These are phyloP conservation scores for Caenorhabditis imperialis DNA, from an alignment of 2,888 invertebrate species.

Conservation along the genomic window DNA sequence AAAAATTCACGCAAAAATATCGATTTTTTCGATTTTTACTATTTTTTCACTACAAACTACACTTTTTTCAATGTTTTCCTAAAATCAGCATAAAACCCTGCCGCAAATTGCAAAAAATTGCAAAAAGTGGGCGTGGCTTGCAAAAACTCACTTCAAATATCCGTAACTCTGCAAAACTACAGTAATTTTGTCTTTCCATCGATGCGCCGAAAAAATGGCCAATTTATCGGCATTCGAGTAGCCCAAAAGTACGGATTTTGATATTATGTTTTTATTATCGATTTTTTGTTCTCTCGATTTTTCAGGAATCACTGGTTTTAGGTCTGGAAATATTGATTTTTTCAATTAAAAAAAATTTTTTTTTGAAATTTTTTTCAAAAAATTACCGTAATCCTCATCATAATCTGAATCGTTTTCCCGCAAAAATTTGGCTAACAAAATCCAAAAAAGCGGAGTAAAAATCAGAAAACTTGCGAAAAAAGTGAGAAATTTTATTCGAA, in stretches of 20 bases:
- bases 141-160: conserved; percentile 59
- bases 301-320: not conserved
- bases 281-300: conserved; percentile 2
- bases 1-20: too few species aligned
- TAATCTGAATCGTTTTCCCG: conserved; percentile 6
- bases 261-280: conserved; percentile 16
- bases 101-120: too few species aligned
- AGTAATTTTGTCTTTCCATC: conserved; percentile 19
- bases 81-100: too few species aligned
- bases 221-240: conserved; percentile 51
- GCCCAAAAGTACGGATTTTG: conserved; percentile 51
- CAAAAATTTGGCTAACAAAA: conserved; percentile 21
- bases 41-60: too few species aligned
- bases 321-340: not conserved
- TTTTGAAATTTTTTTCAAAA: too few species aligned
- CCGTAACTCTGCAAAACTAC: conserved; percentile 57
- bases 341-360: too few species aligned
- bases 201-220: conserved; percentile 47
- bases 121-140: too few species aligned
- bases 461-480: conserved; percentile 34
- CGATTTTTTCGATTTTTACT: too few species aligned
- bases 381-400: conserved; percentile 30
- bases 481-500: conserved; percentile 34
- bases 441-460: conserved; percentile 19
- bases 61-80: not conserved